These are phyloP conservation scores for Leptobrachium leishanense DNA, from an alignment of 2,113 vertebrate genomes.

Conservation along the genomic window DNA sequence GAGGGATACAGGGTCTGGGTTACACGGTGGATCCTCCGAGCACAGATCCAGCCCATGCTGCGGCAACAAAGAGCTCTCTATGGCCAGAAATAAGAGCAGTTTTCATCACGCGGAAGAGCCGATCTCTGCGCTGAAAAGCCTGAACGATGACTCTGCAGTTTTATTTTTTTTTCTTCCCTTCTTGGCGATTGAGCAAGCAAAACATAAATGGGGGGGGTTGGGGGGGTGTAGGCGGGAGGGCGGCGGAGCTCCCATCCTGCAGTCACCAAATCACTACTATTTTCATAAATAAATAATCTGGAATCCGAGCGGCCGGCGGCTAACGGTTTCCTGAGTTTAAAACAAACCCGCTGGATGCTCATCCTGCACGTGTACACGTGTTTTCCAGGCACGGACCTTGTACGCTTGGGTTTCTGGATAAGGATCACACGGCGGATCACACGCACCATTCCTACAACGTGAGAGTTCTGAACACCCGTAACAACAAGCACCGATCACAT, in stretches of 20 bases:
- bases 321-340: slow-evolving; percentile 6
- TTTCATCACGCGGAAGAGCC: slow-evolving; percentile 1
- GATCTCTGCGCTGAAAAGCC: not conserved
- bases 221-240: not conserved
- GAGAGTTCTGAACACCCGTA: no score
- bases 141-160: slow-evolving; percentile 31
- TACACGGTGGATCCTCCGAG: no score
- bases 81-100: slow-evolving; percentile 24
- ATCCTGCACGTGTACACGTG: not conserved
- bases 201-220: not conserved
- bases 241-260: not conserved
- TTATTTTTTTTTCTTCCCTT: not conserved
- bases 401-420: no score
- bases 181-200: slow-evolving; percentile 37
- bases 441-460: no score
- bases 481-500: no score
- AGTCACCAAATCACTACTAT: slow-evolving; percentile 5
- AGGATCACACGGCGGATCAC: no score
- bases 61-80: slow-evolving; percentile 9
- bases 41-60: not conserved
- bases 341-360: not conserved
- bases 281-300: slow-evolving; percentile 33
- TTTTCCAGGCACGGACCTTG: not conserved
- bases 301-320: not conserved
- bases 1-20: no score